Percentiles rank a stretch among this genome's conserved stretches.
Conservation (phyloP, 2,797 vertebrate species). For the Poeciliopsis infans region DNA sequence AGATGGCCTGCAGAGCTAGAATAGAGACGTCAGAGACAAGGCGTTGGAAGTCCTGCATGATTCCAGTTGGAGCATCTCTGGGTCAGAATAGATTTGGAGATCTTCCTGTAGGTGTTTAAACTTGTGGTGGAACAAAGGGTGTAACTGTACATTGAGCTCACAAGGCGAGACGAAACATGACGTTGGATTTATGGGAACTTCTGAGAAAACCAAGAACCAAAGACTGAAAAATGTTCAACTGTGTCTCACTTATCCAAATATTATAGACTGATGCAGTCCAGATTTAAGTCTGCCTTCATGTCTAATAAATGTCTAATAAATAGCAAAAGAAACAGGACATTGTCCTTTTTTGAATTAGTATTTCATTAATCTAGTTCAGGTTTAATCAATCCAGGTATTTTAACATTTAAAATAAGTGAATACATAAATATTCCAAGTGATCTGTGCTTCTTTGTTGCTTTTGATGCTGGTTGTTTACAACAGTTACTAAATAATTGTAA, state of each 20-base stretch:
- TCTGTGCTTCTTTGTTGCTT: neutral
- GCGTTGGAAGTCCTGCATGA: neutral
- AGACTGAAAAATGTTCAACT: neutral
- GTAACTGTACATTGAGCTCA: neutral
- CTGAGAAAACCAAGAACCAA: neutral
- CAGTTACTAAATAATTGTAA: neutral
- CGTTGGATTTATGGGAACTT: neutral
- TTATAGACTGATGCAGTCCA: neutral
- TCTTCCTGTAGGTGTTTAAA: neutral
- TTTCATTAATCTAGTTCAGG: neutral
- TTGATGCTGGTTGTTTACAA: neutral
- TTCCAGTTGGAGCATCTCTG: neutral
- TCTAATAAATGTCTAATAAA: neutral
- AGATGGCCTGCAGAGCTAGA: neutral
- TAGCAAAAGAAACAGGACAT: neutral
- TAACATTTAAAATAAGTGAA: no score
- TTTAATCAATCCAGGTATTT: neutral
- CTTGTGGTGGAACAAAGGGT: neutral
- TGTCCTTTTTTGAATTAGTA: neutral
- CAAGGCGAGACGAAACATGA: neutral
- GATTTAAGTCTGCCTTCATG: neutral
- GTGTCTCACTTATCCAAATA: neutral
- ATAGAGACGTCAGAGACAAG: neutral
- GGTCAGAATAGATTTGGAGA: neutral
- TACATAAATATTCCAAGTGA: neutral